A percentile compares a stretch with the other conserved stretches of the same genome.
Conservation (phyloP, 2,797 vertebrate species). For the Pterois miles region DNA sequence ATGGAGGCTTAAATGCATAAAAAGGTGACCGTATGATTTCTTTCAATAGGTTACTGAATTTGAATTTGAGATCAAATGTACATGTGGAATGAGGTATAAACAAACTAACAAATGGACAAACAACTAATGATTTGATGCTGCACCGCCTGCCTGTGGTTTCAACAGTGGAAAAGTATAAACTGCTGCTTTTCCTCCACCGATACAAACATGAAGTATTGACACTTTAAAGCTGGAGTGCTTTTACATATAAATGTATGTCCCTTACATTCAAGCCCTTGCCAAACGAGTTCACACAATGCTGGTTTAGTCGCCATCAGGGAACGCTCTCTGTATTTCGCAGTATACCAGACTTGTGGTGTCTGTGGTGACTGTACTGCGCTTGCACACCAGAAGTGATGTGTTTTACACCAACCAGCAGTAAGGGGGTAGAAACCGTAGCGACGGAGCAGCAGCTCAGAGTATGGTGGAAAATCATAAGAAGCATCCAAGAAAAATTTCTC, state of each 20-base stretch:
- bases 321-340: too few relatives aligned
- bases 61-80: background rate
- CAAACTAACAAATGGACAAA: slow-evolving; percentile 15
- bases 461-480: background rate
- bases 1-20: background rate
- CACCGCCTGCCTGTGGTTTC: slow-evolving; percentile 8
- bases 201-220: slow-evolving; percentile 76
- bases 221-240: background rate
- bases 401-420: background rate
- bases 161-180: slow-evolving; percentile 27
- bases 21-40: background rate
- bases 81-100: background rate
- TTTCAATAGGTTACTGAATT: background rate
- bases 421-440: too few relatives aligned
- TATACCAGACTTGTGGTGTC: background rate
- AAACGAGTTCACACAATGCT: background rate
- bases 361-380: background rate
- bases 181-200: slow-evolving; percentile 36
- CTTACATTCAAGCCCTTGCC: background rate
- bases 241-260: too few relatives aligned
- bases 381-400: background rate
- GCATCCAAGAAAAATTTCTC: background rate
- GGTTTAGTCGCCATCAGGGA: too few relatives aligned
- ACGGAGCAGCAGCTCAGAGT: background rate
- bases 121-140: background rate